Percentiles rank a stretch among this genome's conserved stretches.
Evolutionary conservation across 1,140 invertebrate genomes (phyloP).

Genomic region (Drosophila quadrilineata): DNA sequence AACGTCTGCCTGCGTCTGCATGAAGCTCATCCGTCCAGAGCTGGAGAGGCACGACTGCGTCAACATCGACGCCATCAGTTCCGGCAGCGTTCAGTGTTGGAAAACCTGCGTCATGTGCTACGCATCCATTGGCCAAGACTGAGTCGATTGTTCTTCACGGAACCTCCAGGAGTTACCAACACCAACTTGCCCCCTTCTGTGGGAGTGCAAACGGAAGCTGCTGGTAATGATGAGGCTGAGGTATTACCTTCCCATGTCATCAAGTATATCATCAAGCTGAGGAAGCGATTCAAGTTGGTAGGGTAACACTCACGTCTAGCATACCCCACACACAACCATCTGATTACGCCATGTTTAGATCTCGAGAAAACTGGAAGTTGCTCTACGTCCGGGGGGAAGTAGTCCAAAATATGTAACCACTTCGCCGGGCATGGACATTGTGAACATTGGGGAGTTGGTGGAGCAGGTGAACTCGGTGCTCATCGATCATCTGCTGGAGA

Average conservation of each 20-base stretch:
- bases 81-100: slow-evolving; percentile 16
- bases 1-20: slow-evolving; percentile 21
- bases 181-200: no score
- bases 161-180: no score
- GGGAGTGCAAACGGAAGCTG: no score
- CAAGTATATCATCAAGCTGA: neutral
- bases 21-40: neutral
- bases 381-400: slow-evolving; percentile 4
- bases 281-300: neutral
- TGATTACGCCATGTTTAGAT: slow-evolving; percentile 13
- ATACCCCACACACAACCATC: no score
- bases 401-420: slow-evolving; percentile 10
- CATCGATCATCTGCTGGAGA: slow-evolving; percentile 28
- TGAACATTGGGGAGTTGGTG: slow-evolving; percentile 16
- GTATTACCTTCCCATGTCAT: neutral
- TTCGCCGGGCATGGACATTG: slow-evolving; percentile 44
- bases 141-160: no score
- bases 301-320: no score
- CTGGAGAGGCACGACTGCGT: neutral
- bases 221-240: no score
- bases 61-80: neutral
- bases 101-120: no score
- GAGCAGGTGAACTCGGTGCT: slow-evolving; percentile 37
- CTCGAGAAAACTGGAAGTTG: slow-evolving; percentile 10
- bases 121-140: no score